These are phyloP conservation scores for Sitophilus oryzae DNA, from an alignment of 1,140 invertebrate species.

Conservation along the genomic window DNA sequence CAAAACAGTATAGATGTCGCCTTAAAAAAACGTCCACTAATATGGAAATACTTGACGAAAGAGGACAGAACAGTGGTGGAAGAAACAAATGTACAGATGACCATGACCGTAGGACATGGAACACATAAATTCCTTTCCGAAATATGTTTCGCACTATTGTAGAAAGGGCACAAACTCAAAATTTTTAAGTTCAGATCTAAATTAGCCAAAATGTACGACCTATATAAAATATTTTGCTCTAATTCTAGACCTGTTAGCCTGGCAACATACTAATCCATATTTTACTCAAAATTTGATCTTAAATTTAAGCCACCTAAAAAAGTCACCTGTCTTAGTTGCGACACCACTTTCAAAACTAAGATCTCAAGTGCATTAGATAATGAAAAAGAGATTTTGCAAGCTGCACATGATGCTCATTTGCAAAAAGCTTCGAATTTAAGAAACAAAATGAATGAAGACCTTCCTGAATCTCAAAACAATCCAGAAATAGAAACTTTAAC, in stretches of 20 bases:
- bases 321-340: not conserved
- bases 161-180: not conserved
- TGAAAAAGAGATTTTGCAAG: not conserved
- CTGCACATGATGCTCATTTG: not conserved
- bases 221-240: not conserved
- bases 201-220: constrained; percentile 2
- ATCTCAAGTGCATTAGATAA: constrained; percentile 1
- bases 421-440: not conserved
- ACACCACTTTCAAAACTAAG: constrained; percentile 3
- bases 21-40: not conserved
- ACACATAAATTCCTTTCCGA: constrained; percentile 4
- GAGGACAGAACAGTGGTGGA: not conserved
- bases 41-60: constrained; percentile 1
- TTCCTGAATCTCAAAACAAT: not conserved
- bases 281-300: not conserved
- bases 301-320: constrained; percentile 1
- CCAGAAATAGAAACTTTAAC: constrained; percentile 2
- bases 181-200: not conserved
- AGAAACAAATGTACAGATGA: constrained; percentile 4
- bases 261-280: too few species aligned
- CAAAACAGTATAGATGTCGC: not conserved
- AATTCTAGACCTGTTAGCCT: not conserved
- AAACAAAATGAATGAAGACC: constrained; percentile 1
- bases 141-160: not conserved
- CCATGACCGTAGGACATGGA: not conserved